These are phyloP conservation scores for Emydura subglobosa DNA, from an alignment of 2,113 vertebrate species.

Conservation along the genomic window DNA sequence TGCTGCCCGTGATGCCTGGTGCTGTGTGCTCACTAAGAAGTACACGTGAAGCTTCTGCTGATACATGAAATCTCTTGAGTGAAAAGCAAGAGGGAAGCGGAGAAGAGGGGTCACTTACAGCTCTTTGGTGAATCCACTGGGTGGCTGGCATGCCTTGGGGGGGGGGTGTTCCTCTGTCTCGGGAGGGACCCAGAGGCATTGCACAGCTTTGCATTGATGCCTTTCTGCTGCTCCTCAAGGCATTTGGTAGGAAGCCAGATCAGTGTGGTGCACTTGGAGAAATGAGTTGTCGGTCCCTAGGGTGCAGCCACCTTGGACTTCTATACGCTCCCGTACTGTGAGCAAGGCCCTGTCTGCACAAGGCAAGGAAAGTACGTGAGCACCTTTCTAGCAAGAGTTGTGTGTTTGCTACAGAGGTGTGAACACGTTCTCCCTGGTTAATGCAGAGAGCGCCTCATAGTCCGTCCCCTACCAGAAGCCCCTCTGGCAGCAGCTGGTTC, in stretches of 20 bases:
- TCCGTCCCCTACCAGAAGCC: not conserved
- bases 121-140: not conserved
- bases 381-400: not conserved
- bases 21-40: not conserved
- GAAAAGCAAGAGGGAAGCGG: accelerated
- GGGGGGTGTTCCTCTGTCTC: accelerated
- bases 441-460: not conserved
- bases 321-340: not conserved
- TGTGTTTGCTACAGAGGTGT: not conserved
- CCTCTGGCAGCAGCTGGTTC: not conserved
- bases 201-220: not conserved
- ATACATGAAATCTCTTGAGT: accelerated
- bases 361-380: not conserved
- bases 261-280: accelerated
- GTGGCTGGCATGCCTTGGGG: not conserved
- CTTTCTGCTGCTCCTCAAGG: not conserved
- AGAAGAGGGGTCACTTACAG: not conserved
- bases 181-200: accelerated
- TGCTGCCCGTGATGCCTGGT: not conserved
- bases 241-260: not conserved
- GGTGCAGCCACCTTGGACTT: not conserved
- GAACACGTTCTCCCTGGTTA: not conserved
- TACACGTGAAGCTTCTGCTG: not conserved
- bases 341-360: not conserved
- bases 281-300: accelerated